phyloP scores from a whole-genome alignment of 2,888 invertebrate genomes.

The Aromia moschata region DNA sequence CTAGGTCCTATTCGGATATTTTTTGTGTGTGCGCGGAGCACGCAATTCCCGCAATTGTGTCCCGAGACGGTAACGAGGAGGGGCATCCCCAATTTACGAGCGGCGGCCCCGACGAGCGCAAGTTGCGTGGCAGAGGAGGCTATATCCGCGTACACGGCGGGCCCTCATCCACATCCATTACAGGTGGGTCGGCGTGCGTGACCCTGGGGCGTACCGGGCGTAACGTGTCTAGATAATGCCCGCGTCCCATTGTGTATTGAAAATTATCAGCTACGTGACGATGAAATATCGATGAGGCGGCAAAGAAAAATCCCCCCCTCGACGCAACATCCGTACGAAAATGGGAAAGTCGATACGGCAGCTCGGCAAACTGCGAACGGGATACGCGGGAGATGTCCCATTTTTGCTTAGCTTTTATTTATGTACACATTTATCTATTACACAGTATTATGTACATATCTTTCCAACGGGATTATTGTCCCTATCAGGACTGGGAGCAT shows the following conservation, averaged over 20 bases:
- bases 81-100: neutral
- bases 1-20: too few species aligned
- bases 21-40: too few species aligned
- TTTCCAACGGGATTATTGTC: too few species aligned
- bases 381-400: too few species aligned
- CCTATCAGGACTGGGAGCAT: too few species aligned
- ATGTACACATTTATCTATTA: too few species aligned
- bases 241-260: conserved; percentile 20
- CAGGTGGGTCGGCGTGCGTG: conserved; percentile 20
- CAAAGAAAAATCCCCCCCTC: neutral
- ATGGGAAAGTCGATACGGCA: neutral
- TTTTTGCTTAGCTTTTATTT: too few species aligned
- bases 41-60: neutral
- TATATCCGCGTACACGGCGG: neutral
- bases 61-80: neutral
- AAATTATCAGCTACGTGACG: conserved; percentile 20
- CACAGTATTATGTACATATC: too few species aligned
- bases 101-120: neutral
- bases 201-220: conserved; percentile 5
- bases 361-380: too few species aligned
- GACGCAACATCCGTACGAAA: neutral
- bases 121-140: conserved; percentile 11
- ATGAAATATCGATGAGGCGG: conserved; percentile 19
- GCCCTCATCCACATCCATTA: conserved; percentile 17
- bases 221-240: conserved; percentile 20